Evolutionary conservation across 2,113 vertebrate genomes (phyloP).

Genomic region (Passer domesticus): DNA sequence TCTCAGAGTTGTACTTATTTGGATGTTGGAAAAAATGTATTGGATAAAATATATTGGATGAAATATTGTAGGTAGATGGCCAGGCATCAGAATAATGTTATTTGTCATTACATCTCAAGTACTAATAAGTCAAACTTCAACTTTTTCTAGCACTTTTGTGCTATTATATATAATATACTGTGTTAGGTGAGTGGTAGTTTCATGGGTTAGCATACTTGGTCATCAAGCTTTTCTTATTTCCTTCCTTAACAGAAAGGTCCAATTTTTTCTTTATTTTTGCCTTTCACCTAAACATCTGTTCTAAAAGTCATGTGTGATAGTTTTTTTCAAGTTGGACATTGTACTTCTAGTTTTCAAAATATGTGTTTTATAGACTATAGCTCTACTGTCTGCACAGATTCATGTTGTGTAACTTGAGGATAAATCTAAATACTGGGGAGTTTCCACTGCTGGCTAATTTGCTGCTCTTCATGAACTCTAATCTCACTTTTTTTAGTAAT

Average conservation of each 20-base stretch:
- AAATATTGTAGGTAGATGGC: neutral
- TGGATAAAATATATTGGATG: neutral
- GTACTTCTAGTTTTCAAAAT: neutral
- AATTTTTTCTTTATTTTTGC: neutral
- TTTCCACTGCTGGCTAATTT: neutral
- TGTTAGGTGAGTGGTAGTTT: neutral
- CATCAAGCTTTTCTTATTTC: neutral
- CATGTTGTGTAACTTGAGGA: neutral
- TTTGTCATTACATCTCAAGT: neutral
- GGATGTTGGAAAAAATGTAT: neutral
- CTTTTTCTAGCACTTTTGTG: neutral
- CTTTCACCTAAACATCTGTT: neutral
- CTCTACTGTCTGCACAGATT: neutral
- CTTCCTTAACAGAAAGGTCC: neutral
- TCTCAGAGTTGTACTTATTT: neutral
- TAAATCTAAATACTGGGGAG: neutral
- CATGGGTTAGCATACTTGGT: neutral
- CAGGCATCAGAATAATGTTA: neutral
- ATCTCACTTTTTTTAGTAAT: neutral
- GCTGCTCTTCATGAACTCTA: neutral
- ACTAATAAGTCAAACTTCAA: neutral
- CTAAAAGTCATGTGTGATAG: neutral
- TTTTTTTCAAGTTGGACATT: neutral
- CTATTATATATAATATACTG: neutral
- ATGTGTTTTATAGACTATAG: neutral